phyloP scores from a whole-genome alignment of 2,797 vertebrate species.

The Gouania willdenowi region DNA sequence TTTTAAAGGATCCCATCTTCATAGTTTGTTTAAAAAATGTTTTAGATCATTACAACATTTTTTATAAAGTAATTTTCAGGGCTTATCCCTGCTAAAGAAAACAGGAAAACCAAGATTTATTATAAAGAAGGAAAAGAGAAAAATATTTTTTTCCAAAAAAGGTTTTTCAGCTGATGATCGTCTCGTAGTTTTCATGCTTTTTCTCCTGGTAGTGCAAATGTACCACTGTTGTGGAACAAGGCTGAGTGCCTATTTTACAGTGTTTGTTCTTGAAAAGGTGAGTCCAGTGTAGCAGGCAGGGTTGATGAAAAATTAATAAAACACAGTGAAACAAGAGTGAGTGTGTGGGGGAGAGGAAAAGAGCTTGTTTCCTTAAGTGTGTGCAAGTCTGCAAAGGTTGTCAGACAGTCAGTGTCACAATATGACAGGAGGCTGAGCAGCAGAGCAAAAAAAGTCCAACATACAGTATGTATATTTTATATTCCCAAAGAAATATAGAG shows the following conservation, averaged over 20 bases:
- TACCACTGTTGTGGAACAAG: background rate
- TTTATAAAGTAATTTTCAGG: too few relatives aligned
- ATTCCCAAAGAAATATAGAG: too few relatives aligned
- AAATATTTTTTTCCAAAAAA: background rate
- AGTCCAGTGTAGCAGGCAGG: conserved; percentile 8
- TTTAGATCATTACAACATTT: too few relatives aligned
- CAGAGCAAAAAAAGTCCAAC: too few relatives aligned
- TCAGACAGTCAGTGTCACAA: background rate
- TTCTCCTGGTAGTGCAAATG: conserved; percentile 19
- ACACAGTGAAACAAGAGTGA: conserved; percentile 31
- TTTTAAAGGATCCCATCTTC: too few relatives aligned
- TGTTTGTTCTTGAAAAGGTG: conserved; percentile 25
- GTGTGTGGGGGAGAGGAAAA: conserved; percentile 1
- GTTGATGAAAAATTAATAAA: conserved; percentile 36
- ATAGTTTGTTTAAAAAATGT: too few relatives aligned
- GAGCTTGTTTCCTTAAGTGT: background rate
- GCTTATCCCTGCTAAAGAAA: too few relatives aligned
- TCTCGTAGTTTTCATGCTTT: background rate
- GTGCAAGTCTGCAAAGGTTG: conserved; percentile 3
- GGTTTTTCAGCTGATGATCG: background rate
- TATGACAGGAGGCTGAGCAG: too few relatives aligned
- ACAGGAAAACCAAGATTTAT: too few relatives aligned
- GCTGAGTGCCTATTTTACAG: conserved; percentile 4
- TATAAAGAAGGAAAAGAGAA: background rate
- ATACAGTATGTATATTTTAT: too few relatives aligned